phyloP scores from a whole-genome alignment of 2,113 vertebrate species.

The Synchiropus splendidus region DNA sequence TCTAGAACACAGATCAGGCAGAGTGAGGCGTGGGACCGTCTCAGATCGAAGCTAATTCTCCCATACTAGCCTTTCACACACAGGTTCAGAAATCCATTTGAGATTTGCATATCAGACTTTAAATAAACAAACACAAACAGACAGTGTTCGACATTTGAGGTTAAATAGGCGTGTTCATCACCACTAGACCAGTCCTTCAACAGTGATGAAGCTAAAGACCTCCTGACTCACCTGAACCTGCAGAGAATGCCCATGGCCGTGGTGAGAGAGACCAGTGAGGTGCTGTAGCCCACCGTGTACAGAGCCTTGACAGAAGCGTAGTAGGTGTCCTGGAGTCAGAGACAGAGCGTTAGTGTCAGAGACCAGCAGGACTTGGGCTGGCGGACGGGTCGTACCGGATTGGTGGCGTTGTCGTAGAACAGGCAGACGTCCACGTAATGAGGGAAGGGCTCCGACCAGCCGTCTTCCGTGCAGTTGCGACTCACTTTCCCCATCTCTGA shows the following conservation, averaged over 20 bases:
- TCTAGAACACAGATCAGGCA: too few relatives aligned
- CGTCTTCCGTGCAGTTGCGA: conserved; percentile 87
- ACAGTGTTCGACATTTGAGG: too few relatives aligned
- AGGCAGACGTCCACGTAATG: conserved; percentile 88
- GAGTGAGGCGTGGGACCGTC: too few relatives aligned
- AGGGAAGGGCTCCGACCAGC: conserved; percentile 91
- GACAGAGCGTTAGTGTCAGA: conserved; percentile 1
- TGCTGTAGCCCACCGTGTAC: conserved; percentile 97
- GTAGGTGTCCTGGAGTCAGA: conserved; percentile 72
- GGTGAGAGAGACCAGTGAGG: conserved; percentile 89
- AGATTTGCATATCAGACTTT: too few relatives aligned
- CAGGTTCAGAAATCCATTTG: too few relatives aligned
- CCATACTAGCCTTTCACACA: too few relatives aligned
- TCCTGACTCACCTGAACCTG: conserved; percentile 83
- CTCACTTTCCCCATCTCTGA: conserved; percentile 73
- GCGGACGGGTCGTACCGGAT: conserved; percentile 38
- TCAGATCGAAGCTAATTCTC: too few relatives aligned
- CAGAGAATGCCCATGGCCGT: conserved; percentile 96
- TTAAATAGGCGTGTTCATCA: too few relatives aligned
- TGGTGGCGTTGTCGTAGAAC: conserved; percentile 74
- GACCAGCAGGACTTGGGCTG: neutral
- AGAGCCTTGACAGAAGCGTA: conserved; percentile 89
- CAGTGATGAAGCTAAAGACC: too few relatives aligned
- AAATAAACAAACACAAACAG: too few relatives aligned
- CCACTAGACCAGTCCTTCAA: too few relatives aligned